Conservation (phyloP, 2,888 invertebrate genomes). For the Paralinhomoeus sp. region DNA sequence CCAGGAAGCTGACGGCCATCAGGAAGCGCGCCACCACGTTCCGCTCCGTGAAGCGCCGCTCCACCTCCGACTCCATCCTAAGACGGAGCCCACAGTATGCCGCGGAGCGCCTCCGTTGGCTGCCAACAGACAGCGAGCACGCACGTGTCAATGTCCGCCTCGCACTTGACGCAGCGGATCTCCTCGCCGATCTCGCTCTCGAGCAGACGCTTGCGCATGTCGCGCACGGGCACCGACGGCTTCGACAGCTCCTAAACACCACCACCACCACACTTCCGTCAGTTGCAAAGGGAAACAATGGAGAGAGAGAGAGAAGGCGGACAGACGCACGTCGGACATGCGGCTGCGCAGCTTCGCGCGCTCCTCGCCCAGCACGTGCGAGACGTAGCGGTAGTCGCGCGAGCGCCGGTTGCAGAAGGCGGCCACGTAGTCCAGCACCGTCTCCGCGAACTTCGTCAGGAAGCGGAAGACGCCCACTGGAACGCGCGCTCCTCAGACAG, state of each 20-base stretch:
- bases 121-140: background rate
- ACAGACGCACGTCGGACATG: no score
- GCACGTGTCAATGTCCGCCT: background rate
- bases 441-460: conserved; percentile 8
- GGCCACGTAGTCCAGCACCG: conserved; percentile 9
- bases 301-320: no score
- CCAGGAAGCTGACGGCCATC: conserved; percentile 16
- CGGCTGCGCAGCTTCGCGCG: no score
- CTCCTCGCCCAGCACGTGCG: conserved; percentile 61
- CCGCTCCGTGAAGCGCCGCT: conserved; percentile 19
- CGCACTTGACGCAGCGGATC: conserved; percentile 1
- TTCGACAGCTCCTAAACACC: no score
- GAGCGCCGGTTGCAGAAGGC: conserved; percentile 49
- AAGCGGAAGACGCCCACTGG: conserved; percentile 6
- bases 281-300: no score
- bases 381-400: conserved; percentile 77
- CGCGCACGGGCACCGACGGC: background rate
- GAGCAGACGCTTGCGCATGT: background rate
- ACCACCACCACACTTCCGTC: no score
- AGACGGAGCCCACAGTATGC: no score
- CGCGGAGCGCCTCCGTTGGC: no score
- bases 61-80: conserved; percentile 18
- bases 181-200: background rate
- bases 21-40: conserved; percentile 17
- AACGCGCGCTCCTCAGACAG: background rate